These are phyloP conservation scores for Spea hammondii DNA, from an alignment of 2,797 vertebrate species.

Conservation along the genomic window DNA sequence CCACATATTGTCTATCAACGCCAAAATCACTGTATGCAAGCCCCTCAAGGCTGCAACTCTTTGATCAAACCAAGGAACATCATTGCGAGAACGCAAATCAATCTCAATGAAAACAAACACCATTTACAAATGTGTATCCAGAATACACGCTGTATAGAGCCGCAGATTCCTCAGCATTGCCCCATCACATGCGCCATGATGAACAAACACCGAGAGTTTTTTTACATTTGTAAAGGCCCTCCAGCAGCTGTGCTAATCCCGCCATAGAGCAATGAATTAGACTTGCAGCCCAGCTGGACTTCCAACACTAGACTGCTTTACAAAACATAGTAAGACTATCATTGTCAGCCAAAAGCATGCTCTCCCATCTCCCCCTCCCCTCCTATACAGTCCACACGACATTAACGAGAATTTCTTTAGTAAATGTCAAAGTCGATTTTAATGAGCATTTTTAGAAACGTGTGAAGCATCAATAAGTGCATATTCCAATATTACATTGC, in stretches of 20 bases:
- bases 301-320: slow-evolving; percentile 82
- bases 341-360: slow-evolving; percentile 76
- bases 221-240: slow-evolving; percentile 99
- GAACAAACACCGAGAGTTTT: slow-evolving; percentile 99
- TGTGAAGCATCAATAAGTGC: slow-evolving; percentile 6
- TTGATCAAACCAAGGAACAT: neutral
- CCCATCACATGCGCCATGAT: slow-evolving; percentile 96
- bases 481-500: neutral
- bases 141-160: slow-evolving; percentile 59
- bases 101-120: neutral
- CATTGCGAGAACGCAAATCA: neutral
- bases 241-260: slow-evolving; percentile 98
- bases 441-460: slow-evolving; percentile 38
- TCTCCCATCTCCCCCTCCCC: slow-evolving; percentile 15
- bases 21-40: too few relatives aligned
- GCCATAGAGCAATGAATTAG: slow-evolving; percentile 92
- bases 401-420: slow-evolving; percentile 40
- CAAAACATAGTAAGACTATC: slow-evolving; percentile 85
- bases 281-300: slow-evolving; percentile 92
- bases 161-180: slow-evolving; percentile 93
- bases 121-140: slow-evolving; percentile 5
- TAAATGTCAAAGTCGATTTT: slow-evolving; percentile 28
- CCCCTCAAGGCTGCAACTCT: too few relatives aligned
- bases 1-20: too few relatives aligned
- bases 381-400: slow-evolving; percentile 34